Percentiles rank a stretch among this genome's conserved stretches.
phyloP scores from a whole-genome alignment of 1,140 invertebrate genomes.

The Nylanderia fulva region DNA sequence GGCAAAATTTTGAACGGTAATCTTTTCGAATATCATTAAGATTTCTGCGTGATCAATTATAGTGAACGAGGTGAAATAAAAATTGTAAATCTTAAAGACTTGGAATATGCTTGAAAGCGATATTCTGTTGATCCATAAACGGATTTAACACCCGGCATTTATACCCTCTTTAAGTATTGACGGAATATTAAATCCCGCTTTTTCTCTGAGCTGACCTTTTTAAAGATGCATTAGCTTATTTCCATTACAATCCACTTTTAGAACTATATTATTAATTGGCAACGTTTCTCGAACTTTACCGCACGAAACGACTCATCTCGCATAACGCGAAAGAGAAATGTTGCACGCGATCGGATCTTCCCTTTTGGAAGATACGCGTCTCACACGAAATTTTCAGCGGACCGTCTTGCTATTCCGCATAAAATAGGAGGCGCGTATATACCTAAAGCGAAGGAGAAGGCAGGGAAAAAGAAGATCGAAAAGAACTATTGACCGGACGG shows the following conservation, averaged over 20 bases:
- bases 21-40: background rate
- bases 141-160: background rate
- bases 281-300: slow-evolving; percentile 9
- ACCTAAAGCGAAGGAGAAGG: slow-evolving; percentile 33
- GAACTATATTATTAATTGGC: slow-evolving; percentile 8
- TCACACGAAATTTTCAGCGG: slow-evolving; percentile 35
- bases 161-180: background rate
- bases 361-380: slow-evolving; percentile 1
- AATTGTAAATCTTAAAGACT: slow-evolving; percentile 7
- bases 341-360: slow-evolving; percentile 52
- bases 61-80: background rate
- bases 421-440: slow-evolving; percentile 24
- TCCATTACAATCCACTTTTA: slow-evolving; percentile 45
- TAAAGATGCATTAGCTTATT: slow-evolving; percentile 57
- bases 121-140: slow-evolving; percentile 2
- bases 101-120: background rate
- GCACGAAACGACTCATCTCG: slow-evolving; percentile 10
- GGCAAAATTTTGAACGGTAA: slow-evolving; percentile 11
- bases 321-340: slow-evolving; percentile 50
- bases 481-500: slow-evolving; percentile 73
- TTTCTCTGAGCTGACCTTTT: background rate
- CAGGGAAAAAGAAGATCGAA: slow-evolving; percentile 62
- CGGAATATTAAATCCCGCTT: slow-evolving; percentile 22
- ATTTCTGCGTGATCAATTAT: slow-evolving; percentile 32
- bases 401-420: slow-evolving; percentile 38